These are phyloP conservation scores for Synanthedon formicaeformis DNA, from an alignment of 2,888 invertebrate genomes.

Conservation along the genomic window DNA sequence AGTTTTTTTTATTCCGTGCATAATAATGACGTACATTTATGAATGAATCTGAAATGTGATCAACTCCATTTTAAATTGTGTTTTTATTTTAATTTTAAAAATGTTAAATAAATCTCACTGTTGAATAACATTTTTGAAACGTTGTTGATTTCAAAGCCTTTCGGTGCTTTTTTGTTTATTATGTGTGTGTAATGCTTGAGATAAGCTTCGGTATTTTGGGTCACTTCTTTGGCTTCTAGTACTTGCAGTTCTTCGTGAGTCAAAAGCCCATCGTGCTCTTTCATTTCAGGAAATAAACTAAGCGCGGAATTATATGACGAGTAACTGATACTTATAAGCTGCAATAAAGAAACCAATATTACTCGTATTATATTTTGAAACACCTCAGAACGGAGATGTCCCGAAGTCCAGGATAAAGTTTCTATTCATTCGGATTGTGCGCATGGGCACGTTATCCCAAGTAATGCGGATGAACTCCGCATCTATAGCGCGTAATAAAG, in stretches of 20 bases:
- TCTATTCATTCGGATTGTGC: too few relatives aligned
- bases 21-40: constrained; percentile 43
- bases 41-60: constrained; percentile 42
- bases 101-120: constrained; percentile 18
- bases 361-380: too few relatives aligned
- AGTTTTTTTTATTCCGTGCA: constrained; percentile 30
- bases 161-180: constrained; percentile 12
- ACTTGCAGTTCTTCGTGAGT: constrained; percentile 34
- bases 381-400: too few relatives aligned
- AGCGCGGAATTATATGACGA: constrained; percentile 56
- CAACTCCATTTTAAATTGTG: not conserved
- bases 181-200: constrained; percentile 15
- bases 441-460: too few relatives aligned
- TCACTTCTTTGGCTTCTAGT: constrained; percentile 27
- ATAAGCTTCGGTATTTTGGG: constrained; percentile 14
- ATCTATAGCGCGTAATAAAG: too few relatives aligned
- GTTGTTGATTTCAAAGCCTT: too few relatives aligned
- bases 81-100: not conserved
- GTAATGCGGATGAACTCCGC: too few relatives aligned
- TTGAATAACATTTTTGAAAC: constrained; percentile 44
- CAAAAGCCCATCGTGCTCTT: constrained; percentile 49
- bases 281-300: constrained; percentile 61
- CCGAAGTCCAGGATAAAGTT: too few relatives aligned
- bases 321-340: constrained; percentile 53
- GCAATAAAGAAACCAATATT: constrained; percentile 9